phyloP scores from a whole-genome alignment of 1,140 invertebrate genomes.

The Lucilia sericata region DNA sequence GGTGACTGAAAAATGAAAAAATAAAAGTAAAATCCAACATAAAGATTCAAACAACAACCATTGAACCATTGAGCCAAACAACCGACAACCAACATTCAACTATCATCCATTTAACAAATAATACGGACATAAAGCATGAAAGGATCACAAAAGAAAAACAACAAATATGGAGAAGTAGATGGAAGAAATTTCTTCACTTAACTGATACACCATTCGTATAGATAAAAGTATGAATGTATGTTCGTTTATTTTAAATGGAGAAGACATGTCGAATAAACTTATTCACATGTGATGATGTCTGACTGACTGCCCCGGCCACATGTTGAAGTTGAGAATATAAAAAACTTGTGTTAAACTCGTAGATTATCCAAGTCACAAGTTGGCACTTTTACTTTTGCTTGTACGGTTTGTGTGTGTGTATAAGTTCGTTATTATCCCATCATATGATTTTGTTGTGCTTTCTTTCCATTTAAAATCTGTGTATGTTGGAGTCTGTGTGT shows the following conservation, averaged over 20 bases:
- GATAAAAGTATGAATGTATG: neutral
- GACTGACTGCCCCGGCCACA: too few relatives aligned
- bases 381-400: constrained; percentile 20
- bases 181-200: neutral
- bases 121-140: constrained; percentile 35
- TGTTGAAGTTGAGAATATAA: neutral
- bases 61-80: constrained; percentile 13
- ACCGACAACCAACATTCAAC: constrained; percentile 16
- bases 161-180: neutral
- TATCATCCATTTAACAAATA: constrained; percentile 32
- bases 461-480: neutral
- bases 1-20: neutral
- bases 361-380: constrained; percentile 18
- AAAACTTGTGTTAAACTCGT: constrained; percentile 22
- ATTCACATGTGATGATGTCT: neutral
- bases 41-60: constrained; percentile 11
- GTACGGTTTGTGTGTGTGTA: neutral
- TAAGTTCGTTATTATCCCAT: neutral
- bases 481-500: neutral
- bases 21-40: constrained; percentile 20
- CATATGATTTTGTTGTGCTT: neutral
- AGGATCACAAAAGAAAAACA: neutral
- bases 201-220: too few relatives aligned
- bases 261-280: constrained; percentile 23
- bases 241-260: neutral